Evolutionary conservation across 2,797 vertebrate genomes (phyloP), one percentile per base, ranked within the genome.

Genomic region (Sebastes diploproa): DNA sequence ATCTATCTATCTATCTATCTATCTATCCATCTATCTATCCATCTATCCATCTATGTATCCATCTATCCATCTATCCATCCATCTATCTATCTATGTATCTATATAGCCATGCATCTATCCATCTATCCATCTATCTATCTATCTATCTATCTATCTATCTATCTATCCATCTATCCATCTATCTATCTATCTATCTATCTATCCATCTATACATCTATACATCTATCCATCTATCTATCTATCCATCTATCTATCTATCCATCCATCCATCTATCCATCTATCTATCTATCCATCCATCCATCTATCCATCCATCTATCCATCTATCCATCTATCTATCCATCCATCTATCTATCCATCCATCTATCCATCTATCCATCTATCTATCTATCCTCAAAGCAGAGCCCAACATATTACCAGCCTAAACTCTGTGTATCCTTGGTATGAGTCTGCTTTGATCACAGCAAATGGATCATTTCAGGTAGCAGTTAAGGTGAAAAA

Each of bases 281-380:
- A 32, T 32, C 8, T 0, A 32, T 9, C 5, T 1, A 32, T 9
- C 2, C 0, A 32, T 32, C 8, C 0, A 32, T 9, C 30, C 0
- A 32, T 32, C 32, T 0, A 32, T 32, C 30, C 9, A 32, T 3
- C 7, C 0, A 32, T 32, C 8, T 1, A 32, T 32, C 8, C 0
- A 32, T 32, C 30, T 0, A 9, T 32, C 32, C 0, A 32, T 32
- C 3, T 0, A 32, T 9, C 3, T 0, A 32, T 9, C 30, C 0
- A 32, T 9, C 8, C 0, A 32, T 32, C 30, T 0, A 32, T 9
- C 32, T 0, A 32, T 32, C 30, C 0, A 32, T 9, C 30, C 0
- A 32, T 32, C 32, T 0, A 32, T 32, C 32, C 0, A 32, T 32
- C 32, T 0, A 32, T 34, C 9, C 9, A 34, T 34, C 32, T 0